A percentile compares a stretch with the other conserved stretches of the same genome.
These are phyloP conservation scores for Paguma larvata DNA, from an alignment of 2,797 vertebrate genomes.

Conservation along the genomic window DNA sequence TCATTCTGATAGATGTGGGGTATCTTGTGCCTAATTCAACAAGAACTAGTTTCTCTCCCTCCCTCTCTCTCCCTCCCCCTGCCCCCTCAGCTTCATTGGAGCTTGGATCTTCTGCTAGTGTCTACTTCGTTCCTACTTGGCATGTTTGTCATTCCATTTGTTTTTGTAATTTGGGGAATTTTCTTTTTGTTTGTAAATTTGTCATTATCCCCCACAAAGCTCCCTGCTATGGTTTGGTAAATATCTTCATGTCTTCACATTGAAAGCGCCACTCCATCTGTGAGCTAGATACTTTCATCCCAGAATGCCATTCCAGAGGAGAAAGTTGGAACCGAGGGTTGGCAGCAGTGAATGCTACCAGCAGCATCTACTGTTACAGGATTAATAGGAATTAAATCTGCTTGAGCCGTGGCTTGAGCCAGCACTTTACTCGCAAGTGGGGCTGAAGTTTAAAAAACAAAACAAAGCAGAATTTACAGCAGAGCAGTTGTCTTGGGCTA, in stretches of 20 bases:
- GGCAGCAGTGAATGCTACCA: background rate
- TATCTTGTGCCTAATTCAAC: constrained; percentile 67
- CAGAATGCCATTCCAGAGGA: background rate
- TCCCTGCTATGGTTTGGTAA: constrained; percentile 55
- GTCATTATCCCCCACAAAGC: constrained; percentile 71
- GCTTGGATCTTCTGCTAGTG: constrained; percentile 11
- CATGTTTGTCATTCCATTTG: constrained; percentile 64
- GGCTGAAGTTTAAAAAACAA: background rate
- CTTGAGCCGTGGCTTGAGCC: background rate
- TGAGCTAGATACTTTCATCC: background rate
- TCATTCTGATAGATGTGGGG: constrained; percentile 75
- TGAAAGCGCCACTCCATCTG: constrained; percentile 39
- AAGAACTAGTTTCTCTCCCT: background rate
- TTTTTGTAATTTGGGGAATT: constrained; percentile 44
- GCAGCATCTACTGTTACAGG: constrained; percentile 31
- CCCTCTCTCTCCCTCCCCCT: fast-evolving
- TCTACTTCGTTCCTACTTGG: constrained; percentile 15
- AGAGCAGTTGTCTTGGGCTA: background rate
- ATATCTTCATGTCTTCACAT: constrained; percentile 62
- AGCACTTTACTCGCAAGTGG: background rate
- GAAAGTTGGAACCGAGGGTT: background rate
- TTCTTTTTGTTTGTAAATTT: constrained; percentile 79
- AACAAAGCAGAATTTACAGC: background rate
- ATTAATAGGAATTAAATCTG: constrained; percentile 66
- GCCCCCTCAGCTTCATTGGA: background rate